phyloP scores from a whole-genome alignment of 2,797 vertebrate genomes.

The Scyliorhinus canicula region DNA sequence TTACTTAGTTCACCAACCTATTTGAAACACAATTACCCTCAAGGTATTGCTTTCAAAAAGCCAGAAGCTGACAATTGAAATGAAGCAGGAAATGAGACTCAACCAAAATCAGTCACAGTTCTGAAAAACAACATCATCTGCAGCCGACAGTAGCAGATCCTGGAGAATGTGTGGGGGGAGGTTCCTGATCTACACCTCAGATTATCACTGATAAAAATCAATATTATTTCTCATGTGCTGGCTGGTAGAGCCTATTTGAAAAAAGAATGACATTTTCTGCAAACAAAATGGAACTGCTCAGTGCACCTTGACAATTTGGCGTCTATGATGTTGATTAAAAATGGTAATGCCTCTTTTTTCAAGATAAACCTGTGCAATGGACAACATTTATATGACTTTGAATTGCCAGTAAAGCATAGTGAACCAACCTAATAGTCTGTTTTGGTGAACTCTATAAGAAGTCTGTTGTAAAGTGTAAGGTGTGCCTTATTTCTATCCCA shows the following conservation, averaged over 20 bases:
- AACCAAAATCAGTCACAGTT: constrained; percentile 30
- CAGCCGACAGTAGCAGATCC: neutral
- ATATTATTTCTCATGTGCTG: constrained; percentile 6
- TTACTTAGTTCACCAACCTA: neutral
- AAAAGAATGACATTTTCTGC: neutral
- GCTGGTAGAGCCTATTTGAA: neutral
- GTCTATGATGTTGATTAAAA: neutral
- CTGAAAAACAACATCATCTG: neutral
- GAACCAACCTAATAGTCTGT: neutral
- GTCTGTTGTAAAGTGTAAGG: too few relatives aligned
- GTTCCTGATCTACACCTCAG: constrained; percentile 12
- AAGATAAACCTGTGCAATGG: neutral
- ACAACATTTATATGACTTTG: neutral
- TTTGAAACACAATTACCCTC: neutral
- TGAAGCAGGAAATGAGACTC: constrained; percentile 26
- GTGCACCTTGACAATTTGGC: neutral
- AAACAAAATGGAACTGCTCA: neutral
- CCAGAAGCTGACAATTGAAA: constrained; percentile 1
- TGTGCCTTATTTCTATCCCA: neutral
- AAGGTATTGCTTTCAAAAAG: neutral
- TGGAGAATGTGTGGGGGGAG: constrained; percentile 18
- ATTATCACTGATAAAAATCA: constrained; percentile 25
- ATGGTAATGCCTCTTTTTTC: neutral
- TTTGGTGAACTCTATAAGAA: neutral
- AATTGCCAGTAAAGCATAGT: neutral